Percentiles rank a stretch among this genome's conserved stretches.
Conservation (phyloP, 2,888 invertebrate species). For the Microctonus brassicae region DNA sequence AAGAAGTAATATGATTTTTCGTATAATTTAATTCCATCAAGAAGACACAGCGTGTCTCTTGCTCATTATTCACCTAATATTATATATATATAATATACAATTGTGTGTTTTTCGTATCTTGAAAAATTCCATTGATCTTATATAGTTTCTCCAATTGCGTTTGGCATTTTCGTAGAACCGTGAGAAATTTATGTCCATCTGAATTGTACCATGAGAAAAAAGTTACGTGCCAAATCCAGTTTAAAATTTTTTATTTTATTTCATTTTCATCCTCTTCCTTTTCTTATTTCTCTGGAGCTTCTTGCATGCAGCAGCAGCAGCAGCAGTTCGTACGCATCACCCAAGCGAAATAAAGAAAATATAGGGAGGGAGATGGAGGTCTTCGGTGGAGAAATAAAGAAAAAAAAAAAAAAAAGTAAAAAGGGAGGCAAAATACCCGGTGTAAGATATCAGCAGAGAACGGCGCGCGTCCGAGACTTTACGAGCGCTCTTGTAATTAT, state of each 20-base stretch:
- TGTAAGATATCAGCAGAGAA: conserved; percentile 67
- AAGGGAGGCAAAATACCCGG: conserved; percentile 42
- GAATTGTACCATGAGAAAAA: conserved; percentile 8
- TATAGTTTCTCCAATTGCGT: not conserved
- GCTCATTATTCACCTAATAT: not conserved
- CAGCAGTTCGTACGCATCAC: conserved; percentile 5
- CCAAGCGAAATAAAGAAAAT: conserved; percentile 9
- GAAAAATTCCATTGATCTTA: conserved; percentile 23
- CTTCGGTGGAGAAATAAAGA: not conserved
- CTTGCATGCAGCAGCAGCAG: not conserved
- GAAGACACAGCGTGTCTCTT: conserved; percentile 17
- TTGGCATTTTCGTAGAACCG: conserved; percentile 12
- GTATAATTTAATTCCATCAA: conserved; percentile 29
- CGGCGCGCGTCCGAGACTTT: conserved; percentile 64
- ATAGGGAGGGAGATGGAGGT: not conserved
- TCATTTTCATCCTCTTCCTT: not conserved
- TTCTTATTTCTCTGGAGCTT: too few species aligned
- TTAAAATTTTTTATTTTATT: conserved; percentile 2
- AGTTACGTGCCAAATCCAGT: conserved; percentile 8
- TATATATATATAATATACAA: not conserved
- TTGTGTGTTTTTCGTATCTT: not conserved
- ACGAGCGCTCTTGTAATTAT: conserved; percentile 69
- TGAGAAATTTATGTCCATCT: conserved; percentile 33
- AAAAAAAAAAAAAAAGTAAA: conserved; percentile 26
- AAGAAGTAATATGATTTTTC: not conserved